phyloP scores from a whole-genome alignment of 2,888 invertebrate genomes.

The Camptogramma bilineatum region DNA sequence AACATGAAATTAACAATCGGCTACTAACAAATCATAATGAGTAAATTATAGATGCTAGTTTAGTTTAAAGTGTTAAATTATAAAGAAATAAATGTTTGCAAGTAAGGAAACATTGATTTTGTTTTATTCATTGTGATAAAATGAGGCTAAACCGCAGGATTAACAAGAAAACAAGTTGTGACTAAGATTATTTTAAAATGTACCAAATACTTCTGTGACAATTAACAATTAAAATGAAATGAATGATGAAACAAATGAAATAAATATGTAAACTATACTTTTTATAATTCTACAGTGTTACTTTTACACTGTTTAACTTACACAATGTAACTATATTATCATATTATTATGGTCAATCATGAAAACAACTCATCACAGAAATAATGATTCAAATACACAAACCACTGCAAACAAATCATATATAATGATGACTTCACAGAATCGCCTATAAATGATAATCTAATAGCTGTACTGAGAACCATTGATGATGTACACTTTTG shows the following conservation, averaged over 20 bases:
- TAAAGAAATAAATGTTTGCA: neutral
- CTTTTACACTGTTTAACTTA: too few relatives aligned
- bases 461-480: constrained; percentile 34
- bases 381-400: constrained; percentile 30
- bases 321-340: neutral
- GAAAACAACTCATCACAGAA: constrained; percentile 16
- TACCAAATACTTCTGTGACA: neutral
- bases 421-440: constrained; percentile 44
- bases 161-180: constrained; percentile 22
- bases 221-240: neutral
- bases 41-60: neutral
- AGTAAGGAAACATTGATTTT: constrained; percentile 12
- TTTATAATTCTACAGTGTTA: too few relatives aligned
- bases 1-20: neutral
- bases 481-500: constrained; percentile 33
- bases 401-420: constrained; percentile 40
- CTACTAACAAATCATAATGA: neutral
- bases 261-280: too few relatives aligned
- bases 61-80: neutral
- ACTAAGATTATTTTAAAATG: constrained; percentile 17
- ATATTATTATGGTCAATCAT: neutral
- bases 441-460: constrained; percentile 33
- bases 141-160: constrained; percentile 25
- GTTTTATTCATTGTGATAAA: constrained; percentile 20
- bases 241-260: neutral